Base-by-base conservation (phyloP, 2,888 invertebrate species). In the Aphodius sticticus region DNA sequence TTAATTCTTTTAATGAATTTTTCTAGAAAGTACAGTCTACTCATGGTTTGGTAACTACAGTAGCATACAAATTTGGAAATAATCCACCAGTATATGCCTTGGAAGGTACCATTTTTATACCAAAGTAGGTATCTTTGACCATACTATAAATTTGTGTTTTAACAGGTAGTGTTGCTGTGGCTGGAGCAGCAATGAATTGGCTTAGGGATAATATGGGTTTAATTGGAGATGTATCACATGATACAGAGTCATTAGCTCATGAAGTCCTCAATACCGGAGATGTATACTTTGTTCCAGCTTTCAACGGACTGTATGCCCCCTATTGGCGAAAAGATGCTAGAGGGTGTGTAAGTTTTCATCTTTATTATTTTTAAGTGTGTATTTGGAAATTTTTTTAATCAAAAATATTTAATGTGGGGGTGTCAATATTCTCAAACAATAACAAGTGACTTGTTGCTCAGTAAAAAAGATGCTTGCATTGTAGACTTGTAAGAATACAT, bases 271-370 rank as follows among this genome's bases (percentile, higher is more conserved):
- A 95, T 72, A 97, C 97, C 0, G 96, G 96, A 0, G 99, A 98
- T 85, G 98, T 99, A 14, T 99, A 98, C 89, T 99, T 99, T 89
- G 99, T 99, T 36, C 99, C 99, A 0, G 99, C 99, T 0, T 99
- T 99, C 88, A 96, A 96, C 74, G 99, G 99, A 0, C 90, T 99
- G 0, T 99, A 97, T 89, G 99, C 99, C 78, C 99, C 99, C 0
- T 97, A 99, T 87, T 99, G 99, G 99, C 93, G 98, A 86, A 95
- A 97, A 86, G 97, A 98, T 88, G 99, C 99, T 0, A 92, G 98
- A 88, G 98, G 97, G 95, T 93, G 86, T 88, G 89, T 93, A 86
- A 85, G 89, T 87, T 86, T 86, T 81, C 80, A 78, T 83, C 81
- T 81, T 77, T 79, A 79, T 80, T 70, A 79, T 74, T 37, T 35